A percentile compares a stretch with the other conserved stretches of the same genome.
Evolutionary conservation across 2,888 invertebrate genomes (phyloP).

Genomic region (Beris morrisii): DNA sequence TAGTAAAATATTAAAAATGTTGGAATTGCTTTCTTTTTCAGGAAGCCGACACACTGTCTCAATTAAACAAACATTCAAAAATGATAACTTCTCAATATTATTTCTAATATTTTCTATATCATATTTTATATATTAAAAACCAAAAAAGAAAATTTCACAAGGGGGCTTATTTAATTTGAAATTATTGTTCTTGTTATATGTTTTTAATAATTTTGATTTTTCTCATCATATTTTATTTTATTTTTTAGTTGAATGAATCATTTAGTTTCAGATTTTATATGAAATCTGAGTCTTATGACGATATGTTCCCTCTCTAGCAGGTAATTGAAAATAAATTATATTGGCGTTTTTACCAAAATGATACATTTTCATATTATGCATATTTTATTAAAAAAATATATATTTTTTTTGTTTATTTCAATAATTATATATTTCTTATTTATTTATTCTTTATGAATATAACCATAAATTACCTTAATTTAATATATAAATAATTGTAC

Average conservation of each 20-base stretch:
- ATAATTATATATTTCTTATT: too few relatives aligned
- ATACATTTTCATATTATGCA: too few relatives aligned
- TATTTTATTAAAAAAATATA: too few relatives aligned
- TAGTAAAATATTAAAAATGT: conserved; percentile 4
- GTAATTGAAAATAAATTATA: conserved; percentile 18
- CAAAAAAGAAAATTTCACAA: too few relatives aligned
- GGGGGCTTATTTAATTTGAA: conserved; percentile 1
- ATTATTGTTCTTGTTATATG: conserved; percentile 1
- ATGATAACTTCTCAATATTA: conserved; percentile 1
- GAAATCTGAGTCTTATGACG: conserved; percentile 18
- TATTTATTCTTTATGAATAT: too few relatives aligned
- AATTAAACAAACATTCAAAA: not conserved
- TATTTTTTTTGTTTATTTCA: too few relatives aligned
- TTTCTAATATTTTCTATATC: conserved; percentile 8
- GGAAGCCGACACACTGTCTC: conserved; percentile 16
- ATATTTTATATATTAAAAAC: conserved; percentile 7
- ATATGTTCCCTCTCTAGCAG: conserved; percentile 20
- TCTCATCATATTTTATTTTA: conserved; percentile 23
- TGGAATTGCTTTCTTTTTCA: conserved; percentile 21
- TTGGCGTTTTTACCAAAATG: conserved; percentile 21
- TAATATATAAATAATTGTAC: too few relatives aligned
- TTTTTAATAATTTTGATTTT: conserved; percentile 17
- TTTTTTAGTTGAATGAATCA: conserved; percentile 28
- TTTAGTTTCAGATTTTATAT: conserved; percentile 15
- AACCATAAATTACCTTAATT: too few relatives aligned